Base-by-base conservation (phyloP, 1,140 invertebrate genomes). In the Cydia strobilella region DNA sequence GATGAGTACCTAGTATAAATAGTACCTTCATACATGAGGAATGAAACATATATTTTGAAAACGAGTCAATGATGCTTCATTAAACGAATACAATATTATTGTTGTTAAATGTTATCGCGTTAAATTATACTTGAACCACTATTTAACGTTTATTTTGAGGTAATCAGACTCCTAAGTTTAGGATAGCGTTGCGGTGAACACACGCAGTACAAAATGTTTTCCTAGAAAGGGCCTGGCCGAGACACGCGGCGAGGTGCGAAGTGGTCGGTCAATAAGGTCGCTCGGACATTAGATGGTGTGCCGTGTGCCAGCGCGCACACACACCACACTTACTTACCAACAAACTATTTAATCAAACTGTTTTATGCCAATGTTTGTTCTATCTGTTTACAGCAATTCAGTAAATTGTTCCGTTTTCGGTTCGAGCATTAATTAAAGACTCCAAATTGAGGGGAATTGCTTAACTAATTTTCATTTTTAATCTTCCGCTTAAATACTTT, bases 161-260 rank as follows among this genome's bases (percentile, higher is more conserved):
- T 73, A 80, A 78, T 48, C 25, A 15, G 62, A 66, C 27, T 66
- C 12, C 63, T 31, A n/a, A 42, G 65, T 42, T 66, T 66, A 78
- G 72, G 72, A 74, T 73, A 74, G 76, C 73, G 69, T 72, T 71
- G 74, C 74, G 77, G 77, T 81, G 76, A 81, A 72, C 76, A 71
- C 72, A 75, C 12, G 13, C 42, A 15, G 27, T 71, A 79, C 74
- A 76, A 76, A 76, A 77, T 76, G 59, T 73, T 80, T 85, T 85
- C 84, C 78, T 84, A 84, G 87, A 89, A 91, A 89, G 84, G 87
- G 82, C 78, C 78, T 77, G 76, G 80, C 77, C 84, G 82, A 81
- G 80, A 81, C 80, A 81, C 76, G 71, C 78, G 75, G 73, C 72
- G 65, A 89, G 85, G 89, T 90, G 88, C 85, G 75, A 91, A 91